Evolutionary conservation across 2,888 invertebrate species (phyloP), one percentile per base, ranked within the genome.

Genomic region (Volucella inflata): DNA sequence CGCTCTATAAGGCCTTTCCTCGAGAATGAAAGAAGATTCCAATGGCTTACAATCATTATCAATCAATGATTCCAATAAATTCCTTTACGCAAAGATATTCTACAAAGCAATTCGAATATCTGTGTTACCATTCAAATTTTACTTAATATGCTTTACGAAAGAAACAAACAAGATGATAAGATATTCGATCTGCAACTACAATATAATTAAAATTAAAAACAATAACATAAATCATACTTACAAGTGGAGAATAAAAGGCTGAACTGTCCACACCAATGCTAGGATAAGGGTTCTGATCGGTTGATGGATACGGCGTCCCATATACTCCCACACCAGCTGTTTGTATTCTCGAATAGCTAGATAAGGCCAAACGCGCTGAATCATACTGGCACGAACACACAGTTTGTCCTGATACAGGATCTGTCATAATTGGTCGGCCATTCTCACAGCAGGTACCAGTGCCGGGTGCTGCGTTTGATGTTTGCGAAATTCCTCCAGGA

Each of bases 331-430:
- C 95, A 48, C 96, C 95, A 64, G 96, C 95, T 88, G 96, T 94
- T 87, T 95, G 95, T 88, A 96, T 94, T 88, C 97, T 94, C 48
- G 97, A 96, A 92, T 97, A 97, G 87, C 95, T 95, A 87, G 96
- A 94, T 87, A 97, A 95, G 68, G 97, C 97, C 88, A 98, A 94
- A 88, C 97, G 94, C 57, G 97, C 96, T 78, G 96, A 96, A 93
- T 98, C 98, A 93, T 98, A 98, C 92, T 98, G 98, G 93, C 98
- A 98, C 89, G 97, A 97, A 93, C 98, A 98, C 89, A 98, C 97
- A 71, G 97, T 96, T 93, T 98, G 97, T 44, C 98, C 98, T 87
- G 97, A 97, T 82, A 97, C 96, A 10, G 98, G 97, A 93, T 98
- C 98, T 89, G 97, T 97, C 94, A 97, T 96, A 92, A 98, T 95